A percentile compares a stretch with the other conserved stretches of the same genome.
Conservation (phyloP, 2,888 invertebrate genomes). For the Orthosia cruda region DNA sequence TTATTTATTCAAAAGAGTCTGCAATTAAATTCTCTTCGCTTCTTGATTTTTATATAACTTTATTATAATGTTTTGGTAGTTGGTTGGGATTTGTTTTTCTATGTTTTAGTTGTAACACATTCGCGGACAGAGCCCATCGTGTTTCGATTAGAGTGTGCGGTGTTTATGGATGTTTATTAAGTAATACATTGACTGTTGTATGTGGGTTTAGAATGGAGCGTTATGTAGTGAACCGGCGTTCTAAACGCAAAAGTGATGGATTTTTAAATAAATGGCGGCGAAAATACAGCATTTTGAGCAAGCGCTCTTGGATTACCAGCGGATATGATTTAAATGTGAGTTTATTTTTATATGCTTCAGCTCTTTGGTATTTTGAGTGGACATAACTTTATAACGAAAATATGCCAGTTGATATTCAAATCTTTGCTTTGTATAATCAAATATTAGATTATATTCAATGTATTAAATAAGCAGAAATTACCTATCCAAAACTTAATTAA, state of each 20-base stretch:
- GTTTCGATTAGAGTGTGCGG: slow-evolving; percentile 65
- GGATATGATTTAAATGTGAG: slow-evolving; percentile 88
- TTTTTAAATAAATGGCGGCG: slow-evolving; percentile 84
- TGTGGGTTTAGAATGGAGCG: slow-evolving; percentile 83
- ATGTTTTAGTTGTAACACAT: slow-evolving; percentile 84
- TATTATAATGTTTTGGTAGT: slow-evolving; percentile 80
- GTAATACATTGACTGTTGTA: slow-evolving; percentile 73
- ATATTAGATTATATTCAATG: slow-evolving; percentile 1
- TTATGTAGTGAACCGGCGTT: slow-evolving; percentile 85
- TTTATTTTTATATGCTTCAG: slow-evolving; percentile 52
- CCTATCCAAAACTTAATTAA: not conserved
- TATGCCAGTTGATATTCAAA: not conserved
- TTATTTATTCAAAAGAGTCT: slow-evolving; percentile 77
- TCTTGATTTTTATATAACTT: slow-evolving; percentile 86
- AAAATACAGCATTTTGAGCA: slow-evolving; percentile 83
- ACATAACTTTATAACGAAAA: not conserved
- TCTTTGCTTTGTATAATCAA: slow-evolving; percentile 2
- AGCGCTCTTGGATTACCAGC: slow-evolving; percentile 83
- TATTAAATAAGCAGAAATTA: not conserved
- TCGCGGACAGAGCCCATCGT: slow-evolving; percentile 80
- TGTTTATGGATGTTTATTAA: slow-evolving; percentile 35
- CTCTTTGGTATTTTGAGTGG: slow-evolving; percentile 7
- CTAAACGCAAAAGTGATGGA: slow-evolving; percentile 85
- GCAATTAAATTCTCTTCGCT: slow-evolving; percentile 84
- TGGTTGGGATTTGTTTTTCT: slow-evolving; percentile 79